Evolutionary conservation across 53 echinoderm and acorn worm genomes (phyloP), one percentile per base, ranked within the genome.

Genomic region (Glandiceps talaboti): DNA sequence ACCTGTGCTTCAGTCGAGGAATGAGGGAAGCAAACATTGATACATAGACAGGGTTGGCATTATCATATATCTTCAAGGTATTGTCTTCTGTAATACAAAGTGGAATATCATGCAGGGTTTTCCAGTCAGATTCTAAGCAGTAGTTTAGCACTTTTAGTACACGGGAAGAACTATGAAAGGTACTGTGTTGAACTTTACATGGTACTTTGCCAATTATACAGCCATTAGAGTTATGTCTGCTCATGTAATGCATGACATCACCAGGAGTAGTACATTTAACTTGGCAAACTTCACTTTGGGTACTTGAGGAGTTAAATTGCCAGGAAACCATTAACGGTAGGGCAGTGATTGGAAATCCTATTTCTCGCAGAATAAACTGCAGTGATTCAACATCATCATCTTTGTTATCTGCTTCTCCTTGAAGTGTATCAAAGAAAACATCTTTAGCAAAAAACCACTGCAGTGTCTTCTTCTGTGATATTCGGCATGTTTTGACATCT

Each of bases 321-420:
- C n/a, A n/a, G n/a, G n/a, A n/a, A n/a, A n/a, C n/a, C n/a, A n/a
- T n/a, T n/a, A n/a, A n/a, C n/a, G n/a, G n/a, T n/a, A n/a, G n/a
- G n/a, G n/a, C n/a, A 12, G 64, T 45, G 20, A 45, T 6, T 12
- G 64, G 64, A 45, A 45, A 45, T 45, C 64, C 64, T 45, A 20
- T 45, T 20, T 45, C 64, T 45, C 6, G 64, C 6, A 45, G 30
- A 25, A 83, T 45, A 25, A 80, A 72, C 1, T 45, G 6, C 64
- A 45, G 20, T 45, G 64, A 87, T 32, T 28, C 74, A 45, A n/a
- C 20, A 12, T 6, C 20, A 20, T 45, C 72, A 0, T 10, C 28
- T 82, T 33, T 79, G 0, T 0, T 29, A 83, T 1, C 83, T 80
- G 25, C 25, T 79, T 79, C 29, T 76, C 31, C 78, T 29, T 25